phyloP scores from a whole-genome alignment of 2,888 invertebrate species.

The Pasiphila rectangulata region DNA sequence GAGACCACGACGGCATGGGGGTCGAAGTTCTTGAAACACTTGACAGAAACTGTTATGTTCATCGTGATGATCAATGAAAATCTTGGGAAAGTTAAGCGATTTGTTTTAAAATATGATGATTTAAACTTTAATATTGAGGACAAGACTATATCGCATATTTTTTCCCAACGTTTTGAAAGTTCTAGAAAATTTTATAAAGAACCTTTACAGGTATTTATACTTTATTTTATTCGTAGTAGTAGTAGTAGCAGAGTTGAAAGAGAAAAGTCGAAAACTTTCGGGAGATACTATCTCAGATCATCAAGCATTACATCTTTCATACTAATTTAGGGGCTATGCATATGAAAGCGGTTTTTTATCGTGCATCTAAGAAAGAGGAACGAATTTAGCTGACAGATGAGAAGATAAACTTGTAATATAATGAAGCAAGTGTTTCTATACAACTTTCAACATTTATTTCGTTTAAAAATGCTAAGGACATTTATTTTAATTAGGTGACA shows the following conservation, averaged over 20 bases:
- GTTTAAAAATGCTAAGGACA: constrained; percentile 4
- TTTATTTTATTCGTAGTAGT: neutral
- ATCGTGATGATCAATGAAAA: constrained; percentile 30
- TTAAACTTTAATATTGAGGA: too few relatives aligned
- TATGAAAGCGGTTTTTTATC: constrained; percentile 47
- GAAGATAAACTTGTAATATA: constrained; percentile 35
- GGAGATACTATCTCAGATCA: constrained; percentile 31
- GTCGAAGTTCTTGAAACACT: constrained; percentile 45
- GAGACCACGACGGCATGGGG: constrained; percentile 51
- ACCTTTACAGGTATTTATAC: neutral
- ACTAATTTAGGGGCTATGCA: constrained; percentile 46
- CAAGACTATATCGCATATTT: too few relatives aligned
- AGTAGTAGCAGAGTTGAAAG: neutral
- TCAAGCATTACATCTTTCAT: constrained; percentile 45
- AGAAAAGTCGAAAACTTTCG: constrained; percentile 12
- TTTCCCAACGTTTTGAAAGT: too few relatives aligned
- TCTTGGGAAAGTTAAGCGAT: too few relatives aligned
- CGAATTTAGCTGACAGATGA: constrained; percentile 44
- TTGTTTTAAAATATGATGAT: too few relatives aligned
- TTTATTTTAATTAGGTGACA: constrained; percentile 17
- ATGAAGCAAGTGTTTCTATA: constrained; percentile 35
- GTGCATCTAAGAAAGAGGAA: constrained; percentile 42
- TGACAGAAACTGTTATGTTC: constrained; percentile 43
- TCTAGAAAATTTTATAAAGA: constrained; percentile 1
- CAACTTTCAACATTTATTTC: constrained; percentile 10